Evolutionary conservation across 2,113 vertebrate genomes (phyloP).

Genomic region (Gopherus evgoodei): DNA sequence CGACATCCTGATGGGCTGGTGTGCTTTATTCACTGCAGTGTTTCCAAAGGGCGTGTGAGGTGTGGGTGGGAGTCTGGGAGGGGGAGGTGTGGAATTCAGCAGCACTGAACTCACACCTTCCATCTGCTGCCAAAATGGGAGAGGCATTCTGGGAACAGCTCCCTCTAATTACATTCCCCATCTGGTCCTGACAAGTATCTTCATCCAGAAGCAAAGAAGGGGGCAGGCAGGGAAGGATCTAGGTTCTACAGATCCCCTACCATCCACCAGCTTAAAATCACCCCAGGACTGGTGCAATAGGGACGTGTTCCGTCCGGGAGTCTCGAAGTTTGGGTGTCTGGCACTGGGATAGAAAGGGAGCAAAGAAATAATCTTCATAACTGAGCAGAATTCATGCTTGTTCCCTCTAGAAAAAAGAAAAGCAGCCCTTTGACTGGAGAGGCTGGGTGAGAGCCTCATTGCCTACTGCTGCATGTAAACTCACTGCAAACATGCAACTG

Average conservation of each 20-base stretch:
- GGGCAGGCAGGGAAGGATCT: not conserved
- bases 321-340: not conserved
- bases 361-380: slow-evolving; percentile 4
- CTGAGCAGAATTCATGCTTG: slow-evolving; percentile 33
- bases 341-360: not conserved
- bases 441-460: slow-evolving; percentile 1
- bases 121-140: slow-evolving; percentile 56
- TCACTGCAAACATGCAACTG: not conserved
- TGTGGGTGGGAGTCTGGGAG: not conserved
- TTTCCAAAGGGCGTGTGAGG: slow-evolving; percentile 56
- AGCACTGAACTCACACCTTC: slow-evolving; percentile 54
- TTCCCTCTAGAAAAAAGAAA: not conserved
- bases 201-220: slow-evolving; percentile 2
- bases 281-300: not conserved
- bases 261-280: not conserved
- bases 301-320: not conserved
- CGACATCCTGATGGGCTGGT: not conserved
- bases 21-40: not conserved
- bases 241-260: not conserved
- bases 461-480: slow-evolving; percentile 53
- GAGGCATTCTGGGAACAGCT: slow-evolving; percentile 57
- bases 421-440: slow-evolving; percentile 25
- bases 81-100: slow-evolving; percentile 28
- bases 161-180: slow-evolving; percentile 54
- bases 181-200: slow-evolving; percentile 53